Evolutionary conservation across 92 coral and sea anemone genomes (phyloP), one percentile per base, ranked within the genome.

Genomic region (Siderastrea siderea): DNA sequence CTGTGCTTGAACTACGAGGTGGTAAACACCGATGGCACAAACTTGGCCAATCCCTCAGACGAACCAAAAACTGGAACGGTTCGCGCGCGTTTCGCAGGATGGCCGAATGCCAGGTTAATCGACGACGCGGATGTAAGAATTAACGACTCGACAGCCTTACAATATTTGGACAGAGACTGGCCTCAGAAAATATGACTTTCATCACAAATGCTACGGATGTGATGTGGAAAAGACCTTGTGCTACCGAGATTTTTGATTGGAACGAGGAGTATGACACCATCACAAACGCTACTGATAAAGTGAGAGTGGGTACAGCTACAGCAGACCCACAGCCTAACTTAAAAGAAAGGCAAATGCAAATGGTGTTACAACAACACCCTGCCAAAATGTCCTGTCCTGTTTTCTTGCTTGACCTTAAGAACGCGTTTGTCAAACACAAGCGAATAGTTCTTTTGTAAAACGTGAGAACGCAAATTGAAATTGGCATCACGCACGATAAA

Each of bases 161-260:
- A 68, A 68, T 44, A 68, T 17, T 68, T 68, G 50, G 74, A 68
- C 47, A 68, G 74, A 68, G 74, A 68, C 50, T 68, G 74, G 74
- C 74, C 74, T 68, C 45, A 44, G 74, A 47, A 7, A 47, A 68
- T 50, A 68, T 68, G 74, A 68, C 74, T 43, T 68, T 68, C 13
- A 68, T 68, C 6, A 68, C 74, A 14, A 68, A 68, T 11, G 74
- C 52, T 46, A 45, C 74, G 1, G 74, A 68, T 68, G 13, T 68
- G 6, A 68, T 48, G 47, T 48, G 71, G 2, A 67, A 44, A 44
- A 67, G 71, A 7, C 71, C 71, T 1, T 45, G 47, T 5, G 71
- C 71, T 43, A 67, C 71, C 44, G 47, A 67, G 50, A 26, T 67
- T 6, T 67, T 67, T 44, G 71, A 44, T 48, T 68, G 74, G 74